Base-by-base conservation (phyloP, 1,140 invertebrate species). In the Eriocheir sinensis region DNA sequence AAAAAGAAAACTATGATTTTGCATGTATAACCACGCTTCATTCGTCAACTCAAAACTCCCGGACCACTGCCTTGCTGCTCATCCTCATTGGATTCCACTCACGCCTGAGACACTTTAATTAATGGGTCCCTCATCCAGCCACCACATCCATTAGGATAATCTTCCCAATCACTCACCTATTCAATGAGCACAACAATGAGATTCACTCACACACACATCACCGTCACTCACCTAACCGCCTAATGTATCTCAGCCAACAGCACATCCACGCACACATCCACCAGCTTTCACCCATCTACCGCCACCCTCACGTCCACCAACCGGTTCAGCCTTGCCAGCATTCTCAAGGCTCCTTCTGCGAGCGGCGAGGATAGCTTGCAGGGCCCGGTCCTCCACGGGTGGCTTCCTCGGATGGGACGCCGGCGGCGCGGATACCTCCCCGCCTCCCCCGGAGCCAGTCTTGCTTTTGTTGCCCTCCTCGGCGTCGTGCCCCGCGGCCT, bases 281-380 rank as follows among this genome's bases (percentile, higher is more conserved):
- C 72, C 53, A 36, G 15, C 60, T 36, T 38, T 72, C 41, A 53
- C 83, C 34, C 92, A 86, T 36, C 81, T 81, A 48, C 92, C 92
- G 48, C 81, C 79, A 88, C n/a, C 34, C 92, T n/a, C 81, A 38
- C 92, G 53, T 93, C 93, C 93, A 94, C 93, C 93, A 94, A 94
- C 93, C 93, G 93, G 93, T 90, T 94, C 93, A 27, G 93, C 36
- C 72, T 94, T 94, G 80, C 93, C 93, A 94, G 93, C 93, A 41
- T 94, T 94, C 90, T 94, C 93, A 32, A 94, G 89, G 72, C 93
- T 94, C 93, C 93, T 91, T n/a, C 93, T 34, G 2, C 93, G 32
- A 81, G 93, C 89, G 30, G 93, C 93, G 12, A 94, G 89, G 21
- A 94, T 38, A 15, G 93, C 93, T 48, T 94, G 93, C 6, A 94